Base-by-base conservation (phyloP, 2,113 vertebrate species). In the Lontra canadensis region DNA sequence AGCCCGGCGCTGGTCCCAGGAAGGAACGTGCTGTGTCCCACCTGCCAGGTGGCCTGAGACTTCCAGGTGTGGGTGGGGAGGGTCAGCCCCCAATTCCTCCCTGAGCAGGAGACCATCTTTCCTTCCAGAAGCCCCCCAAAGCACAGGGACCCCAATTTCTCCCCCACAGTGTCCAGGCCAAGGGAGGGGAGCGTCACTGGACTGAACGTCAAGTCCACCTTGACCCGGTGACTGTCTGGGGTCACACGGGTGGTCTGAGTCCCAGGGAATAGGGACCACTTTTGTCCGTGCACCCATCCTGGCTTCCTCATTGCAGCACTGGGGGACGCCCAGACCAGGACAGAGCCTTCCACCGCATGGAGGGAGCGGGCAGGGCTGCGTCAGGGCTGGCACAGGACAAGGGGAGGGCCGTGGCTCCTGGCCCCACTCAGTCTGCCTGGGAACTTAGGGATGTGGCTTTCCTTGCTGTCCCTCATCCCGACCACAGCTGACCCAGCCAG, bases 201-300 rank as follows among this genome's bases (percentile, higher is more conserved):
- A 63, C 11, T 29, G 61, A 63, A 29, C 4, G 10, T 13, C 59
- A 29, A 61, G 59, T 25, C 10, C 59, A 61, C 59, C 59, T 29
- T 61, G 25, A 61, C 59, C 11, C 61, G 0, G 31, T 31, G 31
- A 67, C 65, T 67, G 31, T 7, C 65, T 31, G 6, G 65, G 65
- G 18, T 11, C 14, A 0, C 31, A 4, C 0, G 4, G 0, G 0
- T 14, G 1, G 36, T 0, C 26, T 29, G 12, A 6, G 12, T 25
- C 71, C 39, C 65, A 0, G 42, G 21, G 21, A 14, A 9, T 0
- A 0, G n/a, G 14, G 10, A 2, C 21, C 4, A 0, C 74, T 3
- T 20, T 9, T 1, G 10, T 21, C 79, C 3, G 23, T 3, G 0
- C 0, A 21, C 36, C 26, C 47, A n/a, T 6, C 90, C 29, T 12